A percentile compares a stretch with the other conserved stretches of the same genome.
Evolutionary conservation across 2,888 invertebrate species (phyloP).

Genomic region (Hirtodrosophila duncani): DNA sequence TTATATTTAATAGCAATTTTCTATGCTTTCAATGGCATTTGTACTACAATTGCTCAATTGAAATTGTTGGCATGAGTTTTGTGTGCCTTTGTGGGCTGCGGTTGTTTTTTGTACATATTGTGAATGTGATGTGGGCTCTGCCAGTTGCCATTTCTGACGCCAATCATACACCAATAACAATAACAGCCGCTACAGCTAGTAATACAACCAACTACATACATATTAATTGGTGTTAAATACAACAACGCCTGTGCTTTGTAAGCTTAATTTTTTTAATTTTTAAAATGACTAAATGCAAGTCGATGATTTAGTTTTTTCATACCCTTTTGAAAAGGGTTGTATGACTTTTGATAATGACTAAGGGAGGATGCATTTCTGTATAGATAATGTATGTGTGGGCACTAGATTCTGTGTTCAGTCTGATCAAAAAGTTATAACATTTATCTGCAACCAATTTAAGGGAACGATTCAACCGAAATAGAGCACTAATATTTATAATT

Average conservation of each 20-base stretch:
- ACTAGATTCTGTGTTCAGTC: no score
- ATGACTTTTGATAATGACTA: no score
- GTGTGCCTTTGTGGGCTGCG: conserved; percentile 48
- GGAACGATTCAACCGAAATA: no score
- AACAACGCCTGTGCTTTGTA: conserved; percentile 24
- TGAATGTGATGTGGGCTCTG: conserved; percentile 43
- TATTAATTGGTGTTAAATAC: conserved; percentile 15
- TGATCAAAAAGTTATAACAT: no score
- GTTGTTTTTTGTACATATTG: conserved; percentile 8
- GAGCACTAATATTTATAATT: no score
- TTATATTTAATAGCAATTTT: conserved; percentile 47
- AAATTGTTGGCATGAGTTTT: conserved; percentile 11
- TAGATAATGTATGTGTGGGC: no score
- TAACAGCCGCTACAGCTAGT: conserved; percentile 10
- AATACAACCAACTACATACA: conserved; percentile 17
- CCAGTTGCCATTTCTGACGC: conserved; percentile 43
- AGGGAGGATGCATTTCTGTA: no score
- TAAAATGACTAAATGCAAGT: background rate
- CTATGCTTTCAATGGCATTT: conserved; percentile 41
- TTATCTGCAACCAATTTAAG: no score
- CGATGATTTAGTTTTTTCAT: no score
- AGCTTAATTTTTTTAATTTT: background rate
- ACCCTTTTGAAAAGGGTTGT: no score
- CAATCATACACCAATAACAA: conserved; percentile 29
- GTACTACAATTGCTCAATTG: conserved; percentile 32